phyloP scores from a whole-genome alignment of 2,797 vertebrate genomes.

The Gouania willdenowi region DNA sequence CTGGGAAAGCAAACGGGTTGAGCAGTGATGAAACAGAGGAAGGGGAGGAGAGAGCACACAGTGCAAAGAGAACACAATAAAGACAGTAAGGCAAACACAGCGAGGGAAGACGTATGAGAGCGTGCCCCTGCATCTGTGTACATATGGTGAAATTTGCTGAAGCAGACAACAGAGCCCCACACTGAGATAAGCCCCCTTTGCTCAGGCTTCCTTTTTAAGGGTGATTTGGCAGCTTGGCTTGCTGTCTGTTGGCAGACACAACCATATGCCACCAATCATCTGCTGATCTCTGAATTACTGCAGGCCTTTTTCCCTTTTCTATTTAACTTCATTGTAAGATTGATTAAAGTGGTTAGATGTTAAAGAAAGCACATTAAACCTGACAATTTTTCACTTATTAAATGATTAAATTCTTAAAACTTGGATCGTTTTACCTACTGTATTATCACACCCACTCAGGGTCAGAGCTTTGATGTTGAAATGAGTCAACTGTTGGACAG shows the following conservation, averaged over 20 bases:
- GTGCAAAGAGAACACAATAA: constrained; percentile 43
- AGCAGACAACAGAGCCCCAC: constrained; percentile 61
- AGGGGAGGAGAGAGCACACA: constrained; percentile 11
- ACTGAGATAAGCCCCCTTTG: constrained; percentile 65
- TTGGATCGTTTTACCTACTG: too few relatives aligned
- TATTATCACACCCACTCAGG: too few relatives aligned
- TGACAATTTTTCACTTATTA: too few relatives aligned
- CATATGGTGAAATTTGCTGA: constrained; percentile 52
- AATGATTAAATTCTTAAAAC: too few relatives aligned
- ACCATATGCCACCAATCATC: constrained; percentile 58
- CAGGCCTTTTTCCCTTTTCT: constrained; percentile 22
- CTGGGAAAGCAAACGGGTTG: constrained; percentile 17
- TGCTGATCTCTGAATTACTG: constrained; percentile 56
- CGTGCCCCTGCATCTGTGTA: constrained; percentile 60
- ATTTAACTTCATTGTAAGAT: constrained; percentile 39
- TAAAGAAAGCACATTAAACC: too few relatives aligned
- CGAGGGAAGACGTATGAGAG: constrained; percentile 64
- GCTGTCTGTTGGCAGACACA: constrained; percentile 56
- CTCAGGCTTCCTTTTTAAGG: constrained; percentile 60
- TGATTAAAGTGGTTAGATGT: constrained; percentile 35
- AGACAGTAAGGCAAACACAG: constrained; percentile 65
- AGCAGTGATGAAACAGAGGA: constrained; percentile 21
- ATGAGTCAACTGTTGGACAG: too few relatives aligned
- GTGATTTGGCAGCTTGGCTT: constrained; percentile 61
- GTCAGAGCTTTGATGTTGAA: too few relatives aligned